phyloP scores from a whole-genome alignment of 2,888 invertebrate species.

The Drosophila melanosoma region DNA sequence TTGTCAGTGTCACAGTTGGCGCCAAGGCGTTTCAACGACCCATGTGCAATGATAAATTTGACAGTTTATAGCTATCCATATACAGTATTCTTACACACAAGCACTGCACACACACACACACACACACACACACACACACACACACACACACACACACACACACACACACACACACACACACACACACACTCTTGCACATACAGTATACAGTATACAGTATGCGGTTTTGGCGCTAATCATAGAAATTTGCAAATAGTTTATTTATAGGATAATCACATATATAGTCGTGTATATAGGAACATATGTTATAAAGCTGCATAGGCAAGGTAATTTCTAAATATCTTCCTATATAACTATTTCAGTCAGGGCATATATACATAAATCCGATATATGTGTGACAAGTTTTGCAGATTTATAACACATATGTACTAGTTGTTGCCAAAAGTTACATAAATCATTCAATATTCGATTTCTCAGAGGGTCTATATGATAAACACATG shows the following conservation, averaged over 20 bases:
- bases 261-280: conserved; percentile 40
- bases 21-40: conserved; percentile 79
- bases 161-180: background rate
- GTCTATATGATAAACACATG: conserved; percentile 1
- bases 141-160: background rate
- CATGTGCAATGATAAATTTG: conserved; percentile 82
- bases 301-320: conserved; percentile 16
- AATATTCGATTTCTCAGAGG: conserved; percentile 9
- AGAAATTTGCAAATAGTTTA: conserved; percentile 50
- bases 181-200: background rate
- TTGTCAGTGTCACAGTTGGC: conserved; percentile 80
- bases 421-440: conserved; percentile 7
- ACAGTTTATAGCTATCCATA: conserved; percentile 76
- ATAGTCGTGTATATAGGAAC: conserved; percentile 6
- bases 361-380: background rate
- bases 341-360: conserved; percentile 23
- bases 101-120: background rate
- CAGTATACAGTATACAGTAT: background rate
- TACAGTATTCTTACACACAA: conserved; percentile 32
- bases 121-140: background rate
- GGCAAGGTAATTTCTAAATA: conserved; percentile 26
- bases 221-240: conserved; percentile 42
- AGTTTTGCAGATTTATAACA: conserved; percentile 12
- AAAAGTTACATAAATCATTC: conserved; percentile 19
- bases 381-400: conserved; percentile 3